Evolutionary conservation across 2,888 invertebrate species (phyloP), one percentile per base, ranked within the genome.

Genomic region (Trissoscelio sp.): DNA sequence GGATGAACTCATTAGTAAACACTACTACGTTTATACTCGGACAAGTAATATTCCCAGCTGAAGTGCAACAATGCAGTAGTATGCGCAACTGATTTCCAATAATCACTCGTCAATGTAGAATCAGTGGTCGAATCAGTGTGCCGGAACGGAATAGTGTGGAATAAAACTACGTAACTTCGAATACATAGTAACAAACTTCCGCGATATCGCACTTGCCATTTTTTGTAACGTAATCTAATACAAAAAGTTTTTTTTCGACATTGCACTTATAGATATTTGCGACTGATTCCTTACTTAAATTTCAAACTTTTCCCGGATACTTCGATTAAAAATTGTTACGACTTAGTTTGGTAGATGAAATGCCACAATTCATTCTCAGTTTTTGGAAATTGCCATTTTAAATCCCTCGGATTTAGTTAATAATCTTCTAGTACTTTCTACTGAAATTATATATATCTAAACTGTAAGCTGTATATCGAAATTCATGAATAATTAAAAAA

Each of bases 11-110:
- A 53, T 69, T 69, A 77, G 48, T 60, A 69, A 77, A 62, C 60
- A 53, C 62, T n/a, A n/a, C n/a, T n/a, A n/a, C n/a, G 62, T 53
- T 55, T 60, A 62, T 14, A 9, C 12, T 9, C 1, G 7, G 42
- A 1, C 75, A 69, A 77, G 70, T 78, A 77, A 67, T 69, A 77
- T 77, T 69, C 60, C 39, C 5, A 12, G 7, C 34, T 16, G 24
- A 67, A 69, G 44, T 42, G 48, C 60, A 58, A 74, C 75, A 75
- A 67, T 75, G 60, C 67, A 67, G 67, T 24, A 67, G 75, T 67
- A 53, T 70, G 78, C 78, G 64, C 69, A 78, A 70, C 78, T 70
- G 78, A 78, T 78, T 78, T 70, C 78, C 70, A 70, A 78, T 78
- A 78, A 70, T 78, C 69, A 72, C 72, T 79, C 67, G 66, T 72